Conservation (phyloP, 2,888 invertebrate genomes). For the Nebria brevicollis region DNA sequence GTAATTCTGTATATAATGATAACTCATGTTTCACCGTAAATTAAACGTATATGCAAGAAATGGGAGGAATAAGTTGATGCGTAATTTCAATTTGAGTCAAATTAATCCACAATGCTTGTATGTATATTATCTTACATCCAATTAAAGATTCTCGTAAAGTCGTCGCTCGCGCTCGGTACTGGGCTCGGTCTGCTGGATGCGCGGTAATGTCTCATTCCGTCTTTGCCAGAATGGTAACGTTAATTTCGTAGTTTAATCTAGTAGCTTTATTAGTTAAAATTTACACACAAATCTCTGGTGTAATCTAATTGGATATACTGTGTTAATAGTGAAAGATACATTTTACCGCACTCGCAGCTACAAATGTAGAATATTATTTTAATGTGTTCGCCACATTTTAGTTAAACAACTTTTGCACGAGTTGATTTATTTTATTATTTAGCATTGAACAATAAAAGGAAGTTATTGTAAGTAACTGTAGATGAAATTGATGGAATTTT, state of each 20-base stretch:
- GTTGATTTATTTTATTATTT: too few species aligned
- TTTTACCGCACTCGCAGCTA: neutral
- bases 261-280: constrained; percentile 37
- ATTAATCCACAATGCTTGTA: neutral
- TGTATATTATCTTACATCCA: neutral
- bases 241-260: constrained; percentile 45
- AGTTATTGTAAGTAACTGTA: neutral
- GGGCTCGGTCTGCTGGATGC: neutral
- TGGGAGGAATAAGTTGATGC: neutral
- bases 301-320: constrained; percentile 37
- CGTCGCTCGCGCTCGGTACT: neutral
- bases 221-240: constrained; percentile 19
- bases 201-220: neutral
- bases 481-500: neutral
- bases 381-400: neutral
- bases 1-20: neutral
- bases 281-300: constrained; percentile 43
- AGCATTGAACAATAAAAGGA: neutral
- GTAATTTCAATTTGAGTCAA: neutral
- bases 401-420: neutral
- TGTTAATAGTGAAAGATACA: constrained; percentile 7
- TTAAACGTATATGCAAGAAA: neutral
- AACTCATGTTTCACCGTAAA: neutral
- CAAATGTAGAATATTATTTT: too few species aligned
- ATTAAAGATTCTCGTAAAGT: neutral